Percentiles rank a stretch among this genome's conserved stretches.
These are phyloP conservation scores for Chascanopsetta lugubris DNA, from an alignment of 2,113 vertebrate genomes.

Conservation along the genomic window DNA sequence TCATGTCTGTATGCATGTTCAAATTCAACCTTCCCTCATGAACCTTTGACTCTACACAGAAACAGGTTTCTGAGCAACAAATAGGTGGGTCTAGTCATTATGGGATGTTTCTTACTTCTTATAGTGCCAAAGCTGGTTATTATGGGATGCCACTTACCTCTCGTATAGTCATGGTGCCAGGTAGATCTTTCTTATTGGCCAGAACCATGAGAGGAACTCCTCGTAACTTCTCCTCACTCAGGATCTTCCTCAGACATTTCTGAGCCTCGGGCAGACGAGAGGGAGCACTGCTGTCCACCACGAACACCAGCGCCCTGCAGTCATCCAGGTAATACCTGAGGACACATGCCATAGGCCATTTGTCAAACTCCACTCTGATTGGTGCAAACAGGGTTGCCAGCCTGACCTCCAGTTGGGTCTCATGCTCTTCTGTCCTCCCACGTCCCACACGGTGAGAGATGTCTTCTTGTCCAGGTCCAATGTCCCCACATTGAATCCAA, in stretches of 20 bases:
- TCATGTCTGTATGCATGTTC: neutral
- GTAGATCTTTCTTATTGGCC: constrained; percentile 90
- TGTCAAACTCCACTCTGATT: too few species aligned
- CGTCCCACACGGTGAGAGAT: constrained; percentile 86
- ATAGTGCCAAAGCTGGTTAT: constrained; percentile 60
- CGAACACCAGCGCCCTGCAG: constrained; percentile 81
- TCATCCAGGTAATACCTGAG: constrained; percentile 82
- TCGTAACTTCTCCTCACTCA: constrained; percentile 77
- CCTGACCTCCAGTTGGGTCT: constrained; percentile 86
- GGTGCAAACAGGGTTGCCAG: neutral
- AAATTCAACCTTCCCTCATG: neutral
- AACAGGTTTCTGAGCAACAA: neutral
- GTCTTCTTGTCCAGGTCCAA: constrained; percentile 79
- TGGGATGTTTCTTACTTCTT: constrained; percentile 52
- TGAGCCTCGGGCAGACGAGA: constrained; percentile 79
- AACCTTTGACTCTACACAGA: too few species aligned
- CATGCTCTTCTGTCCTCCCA: constrained; percentile 86
- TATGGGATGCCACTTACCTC: constrained; percentile 56
- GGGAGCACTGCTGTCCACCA: constrained; percentile 85
- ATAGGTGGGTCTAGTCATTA: neutral
- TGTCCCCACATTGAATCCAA: constrained; percentile 90
- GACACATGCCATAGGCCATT: too few species aligned
- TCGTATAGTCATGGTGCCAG: constrained; percentile 69
- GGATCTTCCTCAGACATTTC: constrained; percentile 74
- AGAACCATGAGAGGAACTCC: constrained; percentile 86